A percentile compares a stretch with the other conserved stretches of the same genome.
phyloP scores from a whole-genome alignment of 1,140 invertebrate species.

The Drosophila sulfurigaster region DNA sequence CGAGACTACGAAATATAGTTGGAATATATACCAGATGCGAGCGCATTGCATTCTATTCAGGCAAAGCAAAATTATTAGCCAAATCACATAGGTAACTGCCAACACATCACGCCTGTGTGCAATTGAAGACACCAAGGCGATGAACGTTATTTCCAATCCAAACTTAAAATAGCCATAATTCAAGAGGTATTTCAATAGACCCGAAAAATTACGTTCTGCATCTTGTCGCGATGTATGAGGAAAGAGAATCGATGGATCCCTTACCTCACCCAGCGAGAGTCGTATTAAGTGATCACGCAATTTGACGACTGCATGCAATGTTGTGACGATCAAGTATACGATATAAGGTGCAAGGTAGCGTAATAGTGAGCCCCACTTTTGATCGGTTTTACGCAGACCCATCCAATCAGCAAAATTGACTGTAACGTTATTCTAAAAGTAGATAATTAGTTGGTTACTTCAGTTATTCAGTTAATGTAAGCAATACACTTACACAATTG shows the following conservation, averaged over 20 bases:
- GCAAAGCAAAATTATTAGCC: constrained; percentile 92
- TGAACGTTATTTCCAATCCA: constrained; percentile 95
- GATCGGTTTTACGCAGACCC: constrained; percentile 90
- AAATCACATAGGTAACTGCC: constrained; percentile 93
- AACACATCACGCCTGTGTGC: constrained; percentile 95
- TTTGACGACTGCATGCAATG: constrained; percentile 93
- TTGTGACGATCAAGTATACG: constrained; percentile 92
- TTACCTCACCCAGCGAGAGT: constrained; percentile 34
- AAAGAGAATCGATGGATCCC: constrained; percentile 91
- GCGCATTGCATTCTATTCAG: constrained; percentile 88
- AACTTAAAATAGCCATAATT: constrained; percentile 98
- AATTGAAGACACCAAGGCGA: constrained; percentile 93
- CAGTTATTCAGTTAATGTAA: background rate
- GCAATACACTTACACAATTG: constrained; percentile 50
- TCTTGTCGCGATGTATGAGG: constrained; percentile 90
- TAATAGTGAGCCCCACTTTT: constrained; percentile 86
- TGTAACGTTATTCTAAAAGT: constrained; percentile 62
- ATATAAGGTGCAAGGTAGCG: constrained; percentile 92
- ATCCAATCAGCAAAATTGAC: constrained; percentile 95
- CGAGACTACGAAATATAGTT: constrained; percentile 91
- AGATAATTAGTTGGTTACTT: background rate
- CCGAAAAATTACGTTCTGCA: constrained; percentile 92
- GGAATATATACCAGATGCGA: constrained; percentile 94
- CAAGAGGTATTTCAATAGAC: constrained; percentile 94
- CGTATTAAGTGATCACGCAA: constrained; percentile 93